phyloP scores from a whole-genome alignment of 2,113 vertebrate genomes.

The Typhlomys cinereus region DNA sequence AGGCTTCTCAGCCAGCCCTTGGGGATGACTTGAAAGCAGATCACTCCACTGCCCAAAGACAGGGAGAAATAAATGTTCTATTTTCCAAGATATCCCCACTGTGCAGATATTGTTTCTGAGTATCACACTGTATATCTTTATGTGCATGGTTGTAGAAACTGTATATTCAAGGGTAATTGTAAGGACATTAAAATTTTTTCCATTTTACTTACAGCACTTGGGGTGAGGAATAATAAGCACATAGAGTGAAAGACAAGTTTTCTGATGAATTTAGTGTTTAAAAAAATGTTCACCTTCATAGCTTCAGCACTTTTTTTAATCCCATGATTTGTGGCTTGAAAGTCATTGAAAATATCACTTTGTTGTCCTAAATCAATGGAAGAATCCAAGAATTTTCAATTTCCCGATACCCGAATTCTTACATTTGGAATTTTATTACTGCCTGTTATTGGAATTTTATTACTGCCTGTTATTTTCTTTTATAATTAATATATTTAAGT shows the following conservation, averaged over 20 bases:
- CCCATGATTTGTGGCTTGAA: background rate
- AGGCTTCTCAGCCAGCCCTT: background rate
- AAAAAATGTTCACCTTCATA: background rate
- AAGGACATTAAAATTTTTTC: too few relatives aligned
- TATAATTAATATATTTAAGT: constrained; percentile 9
- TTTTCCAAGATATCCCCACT: background rate
- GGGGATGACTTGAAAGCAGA: background rate
- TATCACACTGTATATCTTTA: background rate
- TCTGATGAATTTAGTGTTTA: background rate
- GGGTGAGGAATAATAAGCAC: background rate
- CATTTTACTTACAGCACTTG: too few relatives aligned
- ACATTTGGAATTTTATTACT: constrained; percentile 10
- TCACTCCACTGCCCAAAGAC: background rate
- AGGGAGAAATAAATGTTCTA: background rate
- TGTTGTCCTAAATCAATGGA: background rate
- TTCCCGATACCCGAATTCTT: background rate
- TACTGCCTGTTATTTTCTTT: constrained; percentile 14
- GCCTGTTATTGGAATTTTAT: constrained; percentile 13
- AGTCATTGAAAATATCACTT: background rate
- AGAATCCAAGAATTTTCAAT: background rate
- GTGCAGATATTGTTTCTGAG: background rate
- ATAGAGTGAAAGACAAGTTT: background rate
- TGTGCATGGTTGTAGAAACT: background rate
- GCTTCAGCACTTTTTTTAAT: background rate
- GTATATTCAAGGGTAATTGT: background rate